A percentile compares a stretch with the other conserved stretches of the same genome.
Evolutionary conservation across 2,888 invertebrate species (phyloP).

Genomic region (Scaptomyza flava): DNA sequence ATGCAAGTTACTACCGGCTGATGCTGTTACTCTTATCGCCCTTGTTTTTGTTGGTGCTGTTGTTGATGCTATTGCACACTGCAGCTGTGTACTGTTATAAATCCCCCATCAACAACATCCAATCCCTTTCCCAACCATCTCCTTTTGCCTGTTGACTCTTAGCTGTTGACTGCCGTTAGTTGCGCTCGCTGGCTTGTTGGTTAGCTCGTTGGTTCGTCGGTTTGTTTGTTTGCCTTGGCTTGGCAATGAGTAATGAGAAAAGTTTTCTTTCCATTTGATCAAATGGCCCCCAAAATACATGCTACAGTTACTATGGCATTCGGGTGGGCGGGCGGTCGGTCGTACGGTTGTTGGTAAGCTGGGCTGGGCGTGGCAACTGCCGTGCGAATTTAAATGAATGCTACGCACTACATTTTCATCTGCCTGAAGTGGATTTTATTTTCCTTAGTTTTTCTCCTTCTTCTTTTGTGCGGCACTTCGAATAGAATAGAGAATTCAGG

Average conservation of each 20-base stretch:
- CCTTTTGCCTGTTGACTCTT: conserved; percentile 66
- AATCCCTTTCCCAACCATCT: neutral
- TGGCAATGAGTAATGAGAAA: conserved; percentile 81
- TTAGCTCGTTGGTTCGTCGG: conserved; percentile 38
- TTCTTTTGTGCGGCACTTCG: conserved; percentile 3
- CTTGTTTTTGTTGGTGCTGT: conserved; percentile 19
- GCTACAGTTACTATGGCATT: conserved; percentile 27
- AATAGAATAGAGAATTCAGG: conserved; percentile 13
- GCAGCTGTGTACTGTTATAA: conserved; percentile 72
- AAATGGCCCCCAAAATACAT: conserved; percentile 65
- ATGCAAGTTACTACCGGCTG: conserved; percentile 53
- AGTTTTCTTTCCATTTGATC: conserved; percentile 77
- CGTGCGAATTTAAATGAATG: conserved; percentile 58
- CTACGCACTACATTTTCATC: conserved; percentile 67
- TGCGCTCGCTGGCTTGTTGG: conserved; percentile 48
- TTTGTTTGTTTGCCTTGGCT: conserved; percentile 69
- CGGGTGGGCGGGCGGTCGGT: conserved; percentile 16
- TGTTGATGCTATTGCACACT: conserved; percentile 37
- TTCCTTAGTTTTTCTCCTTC: neutral
- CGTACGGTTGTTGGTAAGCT: no score
- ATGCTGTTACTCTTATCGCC: conserved; percentile 34
- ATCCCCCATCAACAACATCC: conserved; percentile 57
- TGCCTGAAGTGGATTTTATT: conserved; percentile 25
- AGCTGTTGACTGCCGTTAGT: conserved; percentile 75
- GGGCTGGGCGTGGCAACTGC: conserved; percentile 41